Conservation (phyloP, 2,888 invertebrate species). For the Drosophila buzzatii region DNA sequence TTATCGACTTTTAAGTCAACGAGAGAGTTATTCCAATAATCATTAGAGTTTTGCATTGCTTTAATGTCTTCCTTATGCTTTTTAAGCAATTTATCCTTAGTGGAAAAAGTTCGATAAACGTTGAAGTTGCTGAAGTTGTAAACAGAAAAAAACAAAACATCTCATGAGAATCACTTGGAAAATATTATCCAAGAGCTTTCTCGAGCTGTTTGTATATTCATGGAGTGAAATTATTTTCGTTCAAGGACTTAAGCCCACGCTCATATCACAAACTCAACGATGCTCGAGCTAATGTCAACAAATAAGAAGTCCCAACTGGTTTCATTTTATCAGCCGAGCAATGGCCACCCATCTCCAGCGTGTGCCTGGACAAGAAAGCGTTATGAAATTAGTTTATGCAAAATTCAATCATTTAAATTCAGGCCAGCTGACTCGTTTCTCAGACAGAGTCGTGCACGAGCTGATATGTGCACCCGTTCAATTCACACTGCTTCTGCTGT, state of each 20-base stretch:
- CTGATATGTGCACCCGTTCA: conserved; percentile 31
- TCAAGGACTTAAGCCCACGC: not conserved
- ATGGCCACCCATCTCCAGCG: not conserved
- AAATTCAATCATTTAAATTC: conserved; percentile 79
- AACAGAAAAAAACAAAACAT: not conserved
- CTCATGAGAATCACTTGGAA: not conserved
- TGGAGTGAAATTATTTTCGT: not conserved
- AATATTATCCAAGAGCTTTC: not conserved
- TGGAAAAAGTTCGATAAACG: not conserved
- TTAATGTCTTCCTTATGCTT: not conserved
- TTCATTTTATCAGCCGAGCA: conserved; percentile 3
- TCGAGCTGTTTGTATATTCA: conserved; percentile 1
- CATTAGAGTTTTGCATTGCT: not conserved
- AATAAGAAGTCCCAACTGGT: conserved; percentile 56
- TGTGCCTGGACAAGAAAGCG: conserved; percentile 19
- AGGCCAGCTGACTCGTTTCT: conserved; percentile 65
- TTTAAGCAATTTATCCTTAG: not conserved
- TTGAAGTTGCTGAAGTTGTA: not conserved
- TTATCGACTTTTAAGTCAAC: not conserved
- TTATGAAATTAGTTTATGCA: conserved; percentile 65
- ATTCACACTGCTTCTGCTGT: not conserved
- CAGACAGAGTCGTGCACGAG: conserved; percentile 69
- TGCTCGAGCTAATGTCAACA: conserved; percentile 70
- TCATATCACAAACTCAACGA: conserved; percentile 36
- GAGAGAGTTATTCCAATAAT: not conserved